Evolutionary conservation across 2,888 invertebrate genomes (phyloP), one percentile per base, ranked within the genome.

Genomic region (Pseudococcus viburni): DNA sequence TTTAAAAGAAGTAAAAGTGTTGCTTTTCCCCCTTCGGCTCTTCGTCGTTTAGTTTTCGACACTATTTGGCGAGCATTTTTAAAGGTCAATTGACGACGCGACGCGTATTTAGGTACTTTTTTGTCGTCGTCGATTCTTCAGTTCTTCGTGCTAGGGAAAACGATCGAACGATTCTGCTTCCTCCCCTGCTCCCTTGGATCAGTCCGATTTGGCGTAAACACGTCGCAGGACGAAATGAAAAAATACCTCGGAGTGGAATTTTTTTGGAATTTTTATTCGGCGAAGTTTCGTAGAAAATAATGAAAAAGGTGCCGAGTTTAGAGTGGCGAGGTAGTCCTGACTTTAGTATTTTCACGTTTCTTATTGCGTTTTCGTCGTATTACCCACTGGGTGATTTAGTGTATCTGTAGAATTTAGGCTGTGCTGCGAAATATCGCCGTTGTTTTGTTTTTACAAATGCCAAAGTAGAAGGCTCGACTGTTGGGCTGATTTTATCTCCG

Each of bases 231-330:
- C 22, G 22, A 64, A 64, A 64, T 64, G 64, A 64, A 22, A 64
- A 64, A 64, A 64, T 64, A 64, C 64, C 64, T 64, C 19, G 22
- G 64, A 19, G 22, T 22, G 64, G 64, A 64, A 64, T 64, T 64
- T 64, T 64, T 64, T 22, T 12, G 22, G 64, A 22, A 64, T 22
- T 64, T 59, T 55, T 55, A 55, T 55, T 55, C 55, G n/a, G 7
- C 55, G n/a, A n/a, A 55, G n/a, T 55, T 7, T 55, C n/a, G n/a
- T 17, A 6, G n/a, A 5, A n/a, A 55, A 8, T 51, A n/a, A 55
- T n/a, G 55, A 55, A 42, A 42, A 42, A 42, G 42, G 42, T 42
- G 42, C 42, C 42, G 42, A 9, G 8, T 42, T 33, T 33, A 33
- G 26, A 3, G 3, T 33, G 26, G 42, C 42, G 42, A 42, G 42